phyloP scores from a whole-genome alignment of 2,797 vertebrate species.

The Orestias chungarensis region DNA sequence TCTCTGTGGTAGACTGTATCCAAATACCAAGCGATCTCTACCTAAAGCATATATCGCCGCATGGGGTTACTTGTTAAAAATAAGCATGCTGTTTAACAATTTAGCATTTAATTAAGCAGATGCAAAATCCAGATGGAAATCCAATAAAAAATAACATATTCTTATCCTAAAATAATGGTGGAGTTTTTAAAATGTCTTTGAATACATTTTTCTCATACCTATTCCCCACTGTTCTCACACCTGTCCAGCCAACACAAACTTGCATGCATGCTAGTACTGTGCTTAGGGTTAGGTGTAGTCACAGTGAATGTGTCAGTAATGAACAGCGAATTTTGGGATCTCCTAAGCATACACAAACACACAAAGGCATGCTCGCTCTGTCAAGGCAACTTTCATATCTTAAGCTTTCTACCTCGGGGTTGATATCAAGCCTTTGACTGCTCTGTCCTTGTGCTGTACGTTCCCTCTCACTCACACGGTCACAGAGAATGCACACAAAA shows the following conservation, averaged over 20 bases:
- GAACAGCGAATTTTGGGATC: constrained; percentile 15
- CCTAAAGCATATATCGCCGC: neutral
- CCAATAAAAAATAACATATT: neutral
- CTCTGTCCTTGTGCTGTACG: constrained; percentile 19
- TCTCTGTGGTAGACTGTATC: neutral
- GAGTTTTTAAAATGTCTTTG: constrained; percentile 16
- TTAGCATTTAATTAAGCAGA: neutral
- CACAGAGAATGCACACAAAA: constrained; percentile 1
- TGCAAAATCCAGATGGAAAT: neutral
- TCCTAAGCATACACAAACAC: constrained; percentile 17
- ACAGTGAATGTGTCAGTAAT: neutral
- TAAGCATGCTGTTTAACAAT: neutral
- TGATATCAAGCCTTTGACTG: constrained; percentile 41
- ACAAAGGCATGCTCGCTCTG: neutral
- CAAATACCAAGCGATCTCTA: neutral
- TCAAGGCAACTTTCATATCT: constrained; percentile 33
- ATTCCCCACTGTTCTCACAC: neutral
- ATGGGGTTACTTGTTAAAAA: neutral
- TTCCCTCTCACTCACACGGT: constrained; percentile 6
- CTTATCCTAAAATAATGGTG: neutral
- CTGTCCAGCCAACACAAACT: constrained; percentile 3
- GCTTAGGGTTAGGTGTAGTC: constrained; percentile 1
- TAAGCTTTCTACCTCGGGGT: constrained; percentile 26
- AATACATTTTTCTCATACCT: constrained; percentile 2
- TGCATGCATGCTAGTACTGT: neutral